Base-by-base conservation (phyloP, 2,113 vertebrate species). In the Rhabdornis inornatus region DNA sequence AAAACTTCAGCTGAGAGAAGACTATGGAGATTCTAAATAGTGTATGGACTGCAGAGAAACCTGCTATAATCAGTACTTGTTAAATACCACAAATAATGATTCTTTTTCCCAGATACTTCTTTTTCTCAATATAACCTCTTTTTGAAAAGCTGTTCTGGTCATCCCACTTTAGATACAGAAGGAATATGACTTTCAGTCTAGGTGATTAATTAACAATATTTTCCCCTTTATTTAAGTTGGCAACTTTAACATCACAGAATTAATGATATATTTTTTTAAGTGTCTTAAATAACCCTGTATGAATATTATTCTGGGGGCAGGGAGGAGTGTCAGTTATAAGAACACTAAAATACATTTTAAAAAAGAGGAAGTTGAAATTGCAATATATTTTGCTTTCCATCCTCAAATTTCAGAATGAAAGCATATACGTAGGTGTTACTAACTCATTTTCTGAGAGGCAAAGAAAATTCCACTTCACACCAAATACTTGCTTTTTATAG, bases 221-320 rank as follows among this genome's bases (percentile, higher is more conserved):
- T 87, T 86, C 21, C 5, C 7, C 23, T 42, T 79, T 59, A 39
- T 56, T 60, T 57, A 25, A 72, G 27, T 19, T 49, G 9, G 25
- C 44, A 74, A 83, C 4, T 91, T 80, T 50, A 74, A 20, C 15
- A 53, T 57, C 3, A 35, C 24, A 25, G 25, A 77, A 71, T 55
- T 42, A 59, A 53, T 21, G 1, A 13, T 42, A 35, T 4, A 0
- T 55, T 40, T 44, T 68, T 23, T 2, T 0, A 70, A 82, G 72
- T 40, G 0, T 8, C 21, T 31, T 52, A 39, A 49, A 44, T 53
- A 83, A 59, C 6, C 25, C 19, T 50, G 3, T 35, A 37, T 35
- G 14, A 52, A 33, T 65, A 44, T 30, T 56, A 6, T 20, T 25
- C 24, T 50, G 49, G 25, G 47, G 24, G 49, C 1, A 0, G 9